phyloP scores from a whole-genome alignment of 2,888 invertebrate species.

The Podabrus alpinus region DNA sequence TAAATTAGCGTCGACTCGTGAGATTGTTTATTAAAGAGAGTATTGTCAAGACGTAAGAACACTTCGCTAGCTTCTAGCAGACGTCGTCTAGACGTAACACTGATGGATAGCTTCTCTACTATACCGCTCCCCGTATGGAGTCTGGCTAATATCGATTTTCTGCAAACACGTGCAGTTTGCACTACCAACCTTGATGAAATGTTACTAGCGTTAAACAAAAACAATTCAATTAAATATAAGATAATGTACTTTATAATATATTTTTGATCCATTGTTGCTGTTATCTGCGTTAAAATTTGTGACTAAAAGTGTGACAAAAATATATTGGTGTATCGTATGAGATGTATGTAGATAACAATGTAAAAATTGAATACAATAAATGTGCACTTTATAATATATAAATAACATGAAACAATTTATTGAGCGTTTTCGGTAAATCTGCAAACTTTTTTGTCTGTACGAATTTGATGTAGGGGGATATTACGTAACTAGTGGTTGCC shows the following conservation, averaged over 20 bases:
- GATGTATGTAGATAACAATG: not conserved
- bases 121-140: constrained; percentile 30
- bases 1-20: not conserved
- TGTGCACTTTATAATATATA: not conserved
- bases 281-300: not conserved
- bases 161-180: constrained; percentile 26
- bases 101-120: constrained; percentile 34
- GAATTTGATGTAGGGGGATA: constrained; percentile 48
- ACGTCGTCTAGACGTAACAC: constrained; percentile 37
- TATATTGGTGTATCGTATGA: not conserved
- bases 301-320: not conserved
- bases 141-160: constrained; percentile 33
- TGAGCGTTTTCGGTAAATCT: not conserved
- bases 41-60: not conserved
- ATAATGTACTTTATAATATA: not conserved
- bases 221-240: not conserved
- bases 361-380: not conserved
- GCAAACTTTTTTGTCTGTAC: constrained; percentile 15
- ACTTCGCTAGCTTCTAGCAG: constrained; percentile 11
- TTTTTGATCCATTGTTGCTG: not conserved
- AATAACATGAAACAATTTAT: not conserved
- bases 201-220: constrained; percentile 12
- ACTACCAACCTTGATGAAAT: constrained; percentile 24
- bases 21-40: not conserved
- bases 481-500: constrained; percentile 50